Evolutionary conservation across 2,113 vertebrate genomes (phyloP).

Genomic region (Campylorhamphus procurvoides): DNA sequence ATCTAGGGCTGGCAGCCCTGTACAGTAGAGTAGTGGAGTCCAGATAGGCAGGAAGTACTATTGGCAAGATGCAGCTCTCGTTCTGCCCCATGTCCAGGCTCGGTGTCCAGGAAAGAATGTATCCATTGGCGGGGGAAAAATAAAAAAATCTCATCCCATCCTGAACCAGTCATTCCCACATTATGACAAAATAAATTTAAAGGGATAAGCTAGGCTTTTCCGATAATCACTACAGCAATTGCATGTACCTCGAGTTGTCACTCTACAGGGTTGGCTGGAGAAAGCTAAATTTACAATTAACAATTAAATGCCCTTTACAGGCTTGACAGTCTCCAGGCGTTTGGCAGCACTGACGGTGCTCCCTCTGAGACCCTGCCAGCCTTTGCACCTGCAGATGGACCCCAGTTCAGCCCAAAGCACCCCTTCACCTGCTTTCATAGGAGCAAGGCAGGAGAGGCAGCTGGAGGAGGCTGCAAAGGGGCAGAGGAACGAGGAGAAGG

Average conservation of each 20-base stretch:
- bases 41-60: neutral
- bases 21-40: neutral
- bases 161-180: neutral
- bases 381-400: accelerated
- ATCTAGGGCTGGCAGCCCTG: neutral
- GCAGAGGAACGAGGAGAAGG: neutral
- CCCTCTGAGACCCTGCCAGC: neutral
- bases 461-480: neutral
- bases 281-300: neutral
- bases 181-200: neutral
- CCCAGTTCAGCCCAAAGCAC: neutral
- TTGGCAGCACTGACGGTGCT: neutral
- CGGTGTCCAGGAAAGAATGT: neutral
- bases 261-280: neutral
- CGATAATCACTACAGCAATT: neutral
- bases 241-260: accelerated
- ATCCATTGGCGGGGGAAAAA: too few relatives aligned
- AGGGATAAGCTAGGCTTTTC: neutral
- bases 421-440: neutral
- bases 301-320: neutral
- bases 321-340: accelerated
- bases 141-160: neutral
- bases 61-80: neutral
- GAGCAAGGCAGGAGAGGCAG: neutral
- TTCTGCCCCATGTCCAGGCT: neutral